Evolutionary conservation across 2,797 vertebrate genomes (phyloP).

Genomic region (Telmatherina bonti): DNA sequence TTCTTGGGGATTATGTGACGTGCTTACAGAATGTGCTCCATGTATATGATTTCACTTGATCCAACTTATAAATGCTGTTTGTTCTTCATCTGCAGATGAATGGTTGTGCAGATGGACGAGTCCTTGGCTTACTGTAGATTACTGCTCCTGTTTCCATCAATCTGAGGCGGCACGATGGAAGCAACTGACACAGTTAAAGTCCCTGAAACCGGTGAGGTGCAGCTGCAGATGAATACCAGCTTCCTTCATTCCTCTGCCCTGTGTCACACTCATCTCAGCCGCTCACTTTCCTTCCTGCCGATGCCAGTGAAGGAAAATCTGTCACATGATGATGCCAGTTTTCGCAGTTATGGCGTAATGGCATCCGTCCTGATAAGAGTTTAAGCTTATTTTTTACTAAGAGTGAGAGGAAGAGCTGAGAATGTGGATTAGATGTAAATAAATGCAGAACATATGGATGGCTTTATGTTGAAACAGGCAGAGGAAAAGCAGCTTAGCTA

Average conservation of each 20-base stretch:
- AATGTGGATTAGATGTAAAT: constrained; percentile 20
- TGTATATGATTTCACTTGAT: background rate
- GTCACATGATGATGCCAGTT: background rate
- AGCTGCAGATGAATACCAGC: background rate
- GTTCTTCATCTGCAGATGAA: background rate
- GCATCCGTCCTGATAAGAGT: background rate
- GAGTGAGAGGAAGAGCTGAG: background rate
- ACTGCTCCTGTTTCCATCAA: constrained; percentile 6
- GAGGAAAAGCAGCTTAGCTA: constrained; percentile 21
- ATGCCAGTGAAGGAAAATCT: constrained; percentile 1
- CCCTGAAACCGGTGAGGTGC: background rate
- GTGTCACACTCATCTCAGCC: background rate
- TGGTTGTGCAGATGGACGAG: background rate
- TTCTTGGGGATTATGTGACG: too few relatives aligned
- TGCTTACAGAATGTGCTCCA: too few relatives aligned
- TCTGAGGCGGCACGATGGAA: constrained; percentile 7
- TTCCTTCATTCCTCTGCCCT: background rate
- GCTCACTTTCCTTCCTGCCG: background rate
- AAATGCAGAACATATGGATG: background rate
- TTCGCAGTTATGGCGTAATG: background rate
- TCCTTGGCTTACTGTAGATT: background rate
- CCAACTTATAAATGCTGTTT: background rate
- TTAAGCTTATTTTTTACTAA: background rate
- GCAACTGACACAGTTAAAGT: constrained; percentile 2
- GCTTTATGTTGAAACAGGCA: constrained; percentile 7